Evolutionary conservation across 2,113 vertebrate species (phyloP), one percentile per base, ranked within the genome.

Genomic region (Bettongia penicillata): DNA sequence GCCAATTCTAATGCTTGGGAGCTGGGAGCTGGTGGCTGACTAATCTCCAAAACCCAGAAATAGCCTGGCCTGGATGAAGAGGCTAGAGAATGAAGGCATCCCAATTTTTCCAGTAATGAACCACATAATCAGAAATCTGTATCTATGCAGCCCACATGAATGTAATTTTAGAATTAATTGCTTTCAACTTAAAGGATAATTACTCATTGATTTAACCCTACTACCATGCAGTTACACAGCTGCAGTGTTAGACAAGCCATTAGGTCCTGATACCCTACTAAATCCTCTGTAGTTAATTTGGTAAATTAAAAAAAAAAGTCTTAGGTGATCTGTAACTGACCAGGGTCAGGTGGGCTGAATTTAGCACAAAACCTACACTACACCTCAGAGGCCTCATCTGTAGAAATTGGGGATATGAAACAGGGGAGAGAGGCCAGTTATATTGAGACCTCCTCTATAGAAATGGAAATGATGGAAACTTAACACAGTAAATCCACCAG

Each of bases 31-130:
- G 68, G 68, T 43, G 68, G 68, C n/a, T 43, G 68, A 43, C 68
- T 68, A 68, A 68, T 68, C 68, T n/a, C n/a, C 43, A 84, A 8
- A 84, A 43, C 57, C 53, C n/a, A 91, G 53, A 92, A 92, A 91
- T 49, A 91, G 25, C 6, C 25, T 68, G 90, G 90, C 23, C 90
- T 84, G 68, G 43, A n/a, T n/a, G 47, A 92, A 95, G 90, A 93
- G 43, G 55, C 31, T 57, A 10, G 12, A 77, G 61, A 77, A 37
- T 12, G 57, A 19, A 50, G 47, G 26, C 8, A 53, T 61, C 28
- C 57, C 37, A 12, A 16, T 37, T n/a, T 77, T 84, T 43, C 37
- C n/a, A 84, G n/a, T 84, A 84, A 43, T 84, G 68, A 84, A 84
- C 68, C n/a, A 84, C n/a, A 43, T 43, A 43, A 43, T 43, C n/a